Conservation (phyloP, 2,888 invertebrate genomes). For the Cepaea hortensis region DNA sequence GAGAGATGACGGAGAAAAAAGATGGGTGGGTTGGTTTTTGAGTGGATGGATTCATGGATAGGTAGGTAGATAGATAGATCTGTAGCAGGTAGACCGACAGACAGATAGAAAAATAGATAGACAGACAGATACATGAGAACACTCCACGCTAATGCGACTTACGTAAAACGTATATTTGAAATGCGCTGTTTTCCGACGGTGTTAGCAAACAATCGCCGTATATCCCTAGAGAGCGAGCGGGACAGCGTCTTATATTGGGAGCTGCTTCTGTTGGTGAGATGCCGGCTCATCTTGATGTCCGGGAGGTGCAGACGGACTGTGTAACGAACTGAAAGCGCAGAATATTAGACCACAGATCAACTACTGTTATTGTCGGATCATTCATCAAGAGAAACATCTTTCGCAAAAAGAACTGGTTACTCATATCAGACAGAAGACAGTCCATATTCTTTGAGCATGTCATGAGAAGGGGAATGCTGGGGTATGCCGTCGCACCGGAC, state of each 20-base stretch:
- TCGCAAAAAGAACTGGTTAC: too few relatives aligned
- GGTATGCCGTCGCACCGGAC: too few relatives aligned
- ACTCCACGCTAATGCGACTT: neutral
- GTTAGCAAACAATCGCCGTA: conserved; percentile 5
- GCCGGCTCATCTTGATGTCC: neutral
- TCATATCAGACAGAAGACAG: too few relatives aligned
- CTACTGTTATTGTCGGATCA: neutral
- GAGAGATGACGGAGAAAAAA: too few relatives aligned
- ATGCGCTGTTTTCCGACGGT: neutral
- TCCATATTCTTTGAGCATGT: too few relatives aligned
- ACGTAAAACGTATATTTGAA: conserved; percentile 9
- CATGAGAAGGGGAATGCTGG: too few relatives aligned
- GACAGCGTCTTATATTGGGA: neutral
- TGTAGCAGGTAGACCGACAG: too few relatives aligned
- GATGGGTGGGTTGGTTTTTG: too few relatives aligned
- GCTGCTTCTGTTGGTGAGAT: neutral
- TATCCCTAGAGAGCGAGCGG: neutral
- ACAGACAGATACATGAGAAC: neutral
- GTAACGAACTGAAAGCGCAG: conserved; percentile 11
- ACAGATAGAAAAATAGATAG: too few relatives aligned
- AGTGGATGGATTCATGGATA: too few relatives aligned
- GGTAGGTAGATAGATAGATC: too few relatives aligned
- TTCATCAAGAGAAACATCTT: too few relatives aligned
- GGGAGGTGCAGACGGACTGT: neutral
- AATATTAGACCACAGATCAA: neutral